phyloP scores from a whole-genome alignment of 2,797 vertebrate species.

The Diglossa cyanea region DNA sequence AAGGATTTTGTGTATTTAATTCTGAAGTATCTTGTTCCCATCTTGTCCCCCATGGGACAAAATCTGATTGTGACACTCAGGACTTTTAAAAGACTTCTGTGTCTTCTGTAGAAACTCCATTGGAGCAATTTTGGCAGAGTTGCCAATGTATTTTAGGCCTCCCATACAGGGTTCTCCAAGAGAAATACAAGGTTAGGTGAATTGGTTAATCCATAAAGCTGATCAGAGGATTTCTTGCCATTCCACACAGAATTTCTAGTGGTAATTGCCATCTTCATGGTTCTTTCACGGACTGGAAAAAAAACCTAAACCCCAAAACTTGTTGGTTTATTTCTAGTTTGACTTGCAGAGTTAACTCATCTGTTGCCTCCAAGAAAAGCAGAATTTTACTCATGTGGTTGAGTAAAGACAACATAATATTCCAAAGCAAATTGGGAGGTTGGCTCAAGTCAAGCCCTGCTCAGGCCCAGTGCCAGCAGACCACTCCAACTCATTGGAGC shows the following conservation, averaged over 20 bases:
- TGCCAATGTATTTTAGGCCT: neutral
- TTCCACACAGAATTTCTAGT: neutral
- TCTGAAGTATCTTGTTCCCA: neutral
- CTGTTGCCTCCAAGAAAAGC: neutral
- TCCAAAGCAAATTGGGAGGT: neutral
- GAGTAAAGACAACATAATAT: neutral
- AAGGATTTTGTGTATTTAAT: neutral
- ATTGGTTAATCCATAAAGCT: neutral
- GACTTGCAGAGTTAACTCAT: neutral
- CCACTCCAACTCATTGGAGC: neutral
- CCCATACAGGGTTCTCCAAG: neutral
- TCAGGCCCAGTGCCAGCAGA: neutral
- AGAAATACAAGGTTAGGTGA: neutral
- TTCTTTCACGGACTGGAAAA: neutral
- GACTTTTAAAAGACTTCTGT: neutral
- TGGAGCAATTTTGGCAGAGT: neutral
- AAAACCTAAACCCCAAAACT: accelerated
- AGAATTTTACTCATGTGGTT: neutral
- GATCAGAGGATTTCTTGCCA: neutral
- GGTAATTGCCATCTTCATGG: neutral
- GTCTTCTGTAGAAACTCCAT: neutral
- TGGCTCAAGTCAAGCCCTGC: neutral
- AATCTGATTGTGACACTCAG: neutral
- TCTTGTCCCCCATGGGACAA: neutral
- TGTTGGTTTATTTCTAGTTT: neutral